Evolutionary conservation across 2,113 vertebrate species (phyloP), one percentile per base, ranked within the genome.

Genomic region (Paracanthobrama guichenoti): DNA sequence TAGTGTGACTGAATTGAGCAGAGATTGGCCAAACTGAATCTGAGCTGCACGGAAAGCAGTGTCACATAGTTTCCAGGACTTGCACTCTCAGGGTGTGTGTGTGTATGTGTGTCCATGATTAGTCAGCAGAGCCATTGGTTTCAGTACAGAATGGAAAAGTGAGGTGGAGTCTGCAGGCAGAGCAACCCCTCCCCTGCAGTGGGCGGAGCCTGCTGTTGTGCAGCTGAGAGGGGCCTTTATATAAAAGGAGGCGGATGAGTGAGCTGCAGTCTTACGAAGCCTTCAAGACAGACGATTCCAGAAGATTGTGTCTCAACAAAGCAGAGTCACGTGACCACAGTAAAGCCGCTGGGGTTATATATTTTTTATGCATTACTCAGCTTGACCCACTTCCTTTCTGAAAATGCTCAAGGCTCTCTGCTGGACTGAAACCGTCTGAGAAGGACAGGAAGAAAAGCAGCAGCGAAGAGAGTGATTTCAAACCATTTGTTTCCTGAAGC

Each of bases 31-130:
- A 46, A 89, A 81, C 53, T 83, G 42, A 82, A 71, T 73, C 82
- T 82, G 48, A 50, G 72, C 28, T 69, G 10, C 66, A 55, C 71
- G 83, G 79, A 87, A 84, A 83, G 75, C 78, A 53, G 35, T 87
- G 78, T 79, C 72, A 74, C 88, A 85, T 80, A 86, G 85, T 89
- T 89, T 89, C 88, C 83, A 86, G 62, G 76, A 78, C 81, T 83
- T 55, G 59, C 71, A 67, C 67, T 83, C 80, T 81, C 72, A 44
- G 24, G 79, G 31, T 60, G 16, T 66, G 31, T n/a, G 28, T 53
- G 69, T 64, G 31, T 60, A 10, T 66, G 31, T n/a, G 28, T 53
- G 69, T 64, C 39, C 76, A 20, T 86, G 86, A 87, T 88, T 86
- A 88, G 75, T 87, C 88, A 88, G 88, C 88, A 87, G 7, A 74